A percentile compares a stretch with the other conserved stretches of the same genome.
These are phyloP conservation scores for Cataglyphis altisquamis DNA, from an alignment of 2,888 invertebrate genomes.

Conservation along the genomic window DNA sequence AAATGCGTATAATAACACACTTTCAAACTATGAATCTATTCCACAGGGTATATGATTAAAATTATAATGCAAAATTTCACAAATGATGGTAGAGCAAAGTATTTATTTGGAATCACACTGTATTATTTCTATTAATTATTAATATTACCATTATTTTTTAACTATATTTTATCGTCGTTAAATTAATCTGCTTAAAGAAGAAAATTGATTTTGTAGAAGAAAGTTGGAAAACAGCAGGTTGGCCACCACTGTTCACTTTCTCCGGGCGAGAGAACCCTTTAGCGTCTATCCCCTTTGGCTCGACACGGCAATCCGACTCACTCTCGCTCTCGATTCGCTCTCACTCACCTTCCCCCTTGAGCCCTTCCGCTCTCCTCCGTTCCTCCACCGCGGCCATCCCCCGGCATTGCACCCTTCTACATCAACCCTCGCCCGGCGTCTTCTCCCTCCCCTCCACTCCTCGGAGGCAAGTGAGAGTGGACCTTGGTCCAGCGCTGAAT, in stretches of 20 bases:
- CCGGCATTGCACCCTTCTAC: constrained; percentile 68
- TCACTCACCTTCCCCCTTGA: constrained; percentile 74
- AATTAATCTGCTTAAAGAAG: background rate
- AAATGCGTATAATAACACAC: too few species aligned
- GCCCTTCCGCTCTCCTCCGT: constrained; percentile 56
- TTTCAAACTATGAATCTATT: too few species aligned
- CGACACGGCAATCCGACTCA: constrained; percentile 80
- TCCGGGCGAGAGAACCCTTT: constrained; percentile 83
- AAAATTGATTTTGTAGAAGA: background rate
- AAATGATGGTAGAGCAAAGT: too few species aligned
- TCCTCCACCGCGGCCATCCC: constrained; percentile 57
- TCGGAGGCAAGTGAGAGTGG: constrained; percentile 83
- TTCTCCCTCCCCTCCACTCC: constrained; percentile 63
- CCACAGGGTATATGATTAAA: too few species aligned
- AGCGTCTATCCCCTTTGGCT: constrained; percentile 82
- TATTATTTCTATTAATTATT: background rate
- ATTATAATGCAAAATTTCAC: too few species aligned
- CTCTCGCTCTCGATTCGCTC: constrained; percentile 84
- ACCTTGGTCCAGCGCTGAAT: constrained; percentile 85
- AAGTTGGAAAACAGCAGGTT: constrained; percentile 68
- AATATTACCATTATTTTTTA: background rate
- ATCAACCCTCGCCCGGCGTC: constrained; percentile 65
- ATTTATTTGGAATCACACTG: too few species aligned
- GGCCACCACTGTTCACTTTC: constrained; percentile 85
- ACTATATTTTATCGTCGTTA: background rate